Conservation (phyloP, 1,140 invertebrate species). For the Centruroides vittatus region DNA sequence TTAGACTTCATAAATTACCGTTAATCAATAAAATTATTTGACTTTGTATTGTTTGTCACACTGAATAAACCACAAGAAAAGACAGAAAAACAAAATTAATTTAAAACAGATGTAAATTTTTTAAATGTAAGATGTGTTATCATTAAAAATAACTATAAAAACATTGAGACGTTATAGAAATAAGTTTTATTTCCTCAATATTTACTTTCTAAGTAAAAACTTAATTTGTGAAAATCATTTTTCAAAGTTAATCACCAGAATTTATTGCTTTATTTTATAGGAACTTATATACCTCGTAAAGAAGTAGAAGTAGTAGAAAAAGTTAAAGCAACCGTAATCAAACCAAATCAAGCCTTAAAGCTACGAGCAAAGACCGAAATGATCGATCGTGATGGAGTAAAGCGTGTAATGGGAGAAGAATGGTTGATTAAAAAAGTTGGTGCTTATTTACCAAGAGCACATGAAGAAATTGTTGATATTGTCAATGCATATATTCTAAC, state of each 20-base stretch:
- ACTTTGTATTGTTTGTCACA: too few relatives aligned
- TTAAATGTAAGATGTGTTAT: too few relatives aligned
- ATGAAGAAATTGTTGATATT: conserved; percentile 36
- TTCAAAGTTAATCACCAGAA: too few relatives aligned
- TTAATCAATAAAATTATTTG: too few relatives aligned
- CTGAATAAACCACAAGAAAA: too few relatives aligned
- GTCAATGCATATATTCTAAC: conserved; percentile 36
- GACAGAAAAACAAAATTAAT: too few relatives aligned
- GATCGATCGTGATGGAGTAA: conserved; percentile 29
- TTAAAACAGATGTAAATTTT: too few relatives aligned
- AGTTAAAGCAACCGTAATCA: conserved; percentile 31
- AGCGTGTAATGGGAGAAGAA: conserved; percentile 35
- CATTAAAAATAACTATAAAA: too few relatives aligned
- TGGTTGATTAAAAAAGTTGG: conserved; percentile 36
- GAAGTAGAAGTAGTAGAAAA: conserved; percentile 34
- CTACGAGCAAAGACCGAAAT: conserved; percentile 34
- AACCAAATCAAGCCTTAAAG: conserved; percentile 34
- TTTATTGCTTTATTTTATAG: conserved; percentile 17
- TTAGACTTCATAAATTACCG: background rate
- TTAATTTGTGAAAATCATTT: too few relatives aligned
- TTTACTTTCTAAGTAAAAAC: background rate
- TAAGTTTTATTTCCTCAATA: background rate
- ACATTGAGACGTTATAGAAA: too few relatives aligned
- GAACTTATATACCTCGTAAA: conserved; percentile 36
- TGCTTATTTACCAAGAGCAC: conserved; percentile 37